A percentile compares a stretch with the other conserved stretches of the same genome.
These are phyloP conservation scores for Spinus pinus DNA, from an alignment of 2,797 vertebrate species.

Conservation along the genomic window DNA sequence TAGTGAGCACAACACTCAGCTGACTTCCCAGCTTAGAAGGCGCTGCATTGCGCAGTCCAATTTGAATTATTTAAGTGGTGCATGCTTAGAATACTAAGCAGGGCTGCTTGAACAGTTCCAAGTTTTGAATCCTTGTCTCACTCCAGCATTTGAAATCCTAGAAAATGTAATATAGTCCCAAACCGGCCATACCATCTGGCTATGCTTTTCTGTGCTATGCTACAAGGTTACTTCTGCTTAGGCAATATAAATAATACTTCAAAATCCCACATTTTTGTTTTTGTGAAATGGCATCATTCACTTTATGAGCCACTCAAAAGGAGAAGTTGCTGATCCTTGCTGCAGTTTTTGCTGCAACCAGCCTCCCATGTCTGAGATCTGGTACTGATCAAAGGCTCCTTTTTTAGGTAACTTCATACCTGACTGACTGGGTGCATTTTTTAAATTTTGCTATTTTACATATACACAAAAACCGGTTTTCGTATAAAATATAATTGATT, in stretches of 20 bases:
- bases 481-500: neutral
- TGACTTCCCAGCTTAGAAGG: conserved; percentile 63
- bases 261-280: neutral
- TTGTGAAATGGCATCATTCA: neutral
- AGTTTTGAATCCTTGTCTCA: neutral
- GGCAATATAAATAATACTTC: neutral
- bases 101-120: conserved; percentile 33
- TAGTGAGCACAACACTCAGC: conserved; percentile 41
- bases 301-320: neutral
- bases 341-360: neutral
- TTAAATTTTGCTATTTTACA: neutral
- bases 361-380: neutral
- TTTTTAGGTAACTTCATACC: neutral
- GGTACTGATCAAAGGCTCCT: neutral
- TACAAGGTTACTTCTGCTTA: neutral
- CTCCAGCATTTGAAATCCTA: conserved; percentile 23
- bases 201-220: neutral
- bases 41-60: conserved; percentile 55
- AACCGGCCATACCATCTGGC: neutral
- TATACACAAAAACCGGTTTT: neutral
- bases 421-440: neutral
- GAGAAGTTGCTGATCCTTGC: neutral
- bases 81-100: conserved; percentile 58
- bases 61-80: conserved; percentile 66
- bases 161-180: neutral